Conservation (phyloP, 2,888 invertebrate genomes). For the Pecten maximus region DNA sequence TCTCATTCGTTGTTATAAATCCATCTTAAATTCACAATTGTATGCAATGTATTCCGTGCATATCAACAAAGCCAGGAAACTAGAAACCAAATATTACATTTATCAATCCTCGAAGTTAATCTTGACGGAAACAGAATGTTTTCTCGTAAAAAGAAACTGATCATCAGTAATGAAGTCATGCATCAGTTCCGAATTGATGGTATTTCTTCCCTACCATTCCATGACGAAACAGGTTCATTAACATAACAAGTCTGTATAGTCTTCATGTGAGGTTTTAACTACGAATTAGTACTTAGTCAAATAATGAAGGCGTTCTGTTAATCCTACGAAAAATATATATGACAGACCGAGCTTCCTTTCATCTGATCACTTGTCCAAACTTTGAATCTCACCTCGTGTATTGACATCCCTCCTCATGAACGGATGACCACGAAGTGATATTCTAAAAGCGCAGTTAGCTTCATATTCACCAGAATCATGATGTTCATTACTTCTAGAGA, state of each 20-base stretch:
- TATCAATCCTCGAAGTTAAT: not conserved
- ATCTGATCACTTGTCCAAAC: constrained; percentile 13
- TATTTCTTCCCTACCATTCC: not conserved
- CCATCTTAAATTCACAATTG: not conserved
- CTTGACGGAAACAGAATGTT: not conserved
- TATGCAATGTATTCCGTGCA: not conserved
- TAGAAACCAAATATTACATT: not conserved
- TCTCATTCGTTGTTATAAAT: not conserved
- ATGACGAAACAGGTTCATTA: not conserved
- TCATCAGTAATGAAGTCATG: not conserved
- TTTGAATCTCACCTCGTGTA: not conserved
- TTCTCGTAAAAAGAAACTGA: too few relatives aligned
- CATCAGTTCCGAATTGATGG: not conserved
- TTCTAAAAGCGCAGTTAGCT: not conserved
- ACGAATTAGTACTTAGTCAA: not conserved
- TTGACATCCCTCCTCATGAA: not conserved
- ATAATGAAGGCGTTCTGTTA: not conserved
- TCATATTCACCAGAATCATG: not conserved
- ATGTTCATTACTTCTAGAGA: not conserved
- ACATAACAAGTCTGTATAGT: not conserved
- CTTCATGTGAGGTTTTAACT: not conserved
- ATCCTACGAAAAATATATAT: not conserved
- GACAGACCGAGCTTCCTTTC: constrained; percentile 1
- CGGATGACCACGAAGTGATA: not conserved
- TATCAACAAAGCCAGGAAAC: not conserved